Percentiles rank a stretch among this genome's conserved stretches.
phyloP scores from a whole-genome alignment of 2,888 invertebrate genomes.

The Vandiemenella viatica region DNA sequence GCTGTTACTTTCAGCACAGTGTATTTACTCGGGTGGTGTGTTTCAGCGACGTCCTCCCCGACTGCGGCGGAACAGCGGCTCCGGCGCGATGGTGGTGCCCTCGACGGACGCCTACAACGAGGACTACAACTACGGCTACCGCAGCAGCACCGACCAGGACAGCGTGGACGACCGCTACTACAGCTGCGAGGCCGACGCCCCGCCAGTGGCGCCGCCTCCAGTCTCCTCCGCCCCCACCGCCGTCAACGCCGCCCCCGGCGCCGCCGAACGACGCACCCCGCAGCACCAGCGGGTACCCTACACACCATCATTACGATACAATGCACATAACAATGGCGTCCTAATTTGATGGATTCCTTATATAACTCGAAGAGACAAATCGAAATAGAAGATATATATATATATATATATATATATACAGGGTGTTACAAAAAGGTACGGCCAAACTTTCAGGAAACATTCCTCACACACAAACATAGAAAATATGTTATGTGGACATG shows the following conservation, averaged over 20 bases:
- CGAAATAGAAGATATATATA: too few species aligned
- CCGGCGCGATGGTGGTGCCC: neutral
- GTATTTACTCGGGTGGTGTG: too few species aligned
- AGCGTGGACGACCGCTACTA: constrained; percentile 29
- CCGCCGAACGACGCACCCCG: constrained; percentile 24
- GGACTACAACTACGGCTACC: constrained; percentile 55
- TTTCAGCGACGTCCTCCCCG: neutral
- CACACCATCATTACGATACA: too few species aligned
- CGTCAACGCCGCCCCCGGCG: constrained; percentile 11
- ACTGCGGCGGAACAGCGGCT: neutral
- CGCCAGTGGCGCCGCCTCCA: neutral
- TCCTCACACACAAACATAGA: too few species aligned
- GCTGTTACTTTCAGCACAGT: too few species aligned
- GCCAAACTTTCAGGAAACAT: too few species aligned
- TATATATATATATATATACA: too few species aligned
- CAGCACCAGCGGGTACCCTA: constrained; percentile 21
- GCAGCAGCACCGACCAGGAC: constrained; percentile 39
- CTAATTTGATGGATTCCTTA: too few species aligned
- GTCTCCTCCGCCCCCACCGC: neutral
- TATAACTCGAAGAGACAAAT: too few species aligned
- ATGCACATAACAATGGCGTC: too few species aligned
- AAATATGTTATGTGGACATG: too few species aligned
- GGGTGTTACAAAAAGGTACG: too few species aligned
- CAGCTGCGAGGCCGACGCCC: neutral
- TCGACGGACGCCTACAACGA: constrained; percentile 38